Conservation (phyloP, 1,140 invertebrate species). For the Tigriopus japonicus region DNA sequence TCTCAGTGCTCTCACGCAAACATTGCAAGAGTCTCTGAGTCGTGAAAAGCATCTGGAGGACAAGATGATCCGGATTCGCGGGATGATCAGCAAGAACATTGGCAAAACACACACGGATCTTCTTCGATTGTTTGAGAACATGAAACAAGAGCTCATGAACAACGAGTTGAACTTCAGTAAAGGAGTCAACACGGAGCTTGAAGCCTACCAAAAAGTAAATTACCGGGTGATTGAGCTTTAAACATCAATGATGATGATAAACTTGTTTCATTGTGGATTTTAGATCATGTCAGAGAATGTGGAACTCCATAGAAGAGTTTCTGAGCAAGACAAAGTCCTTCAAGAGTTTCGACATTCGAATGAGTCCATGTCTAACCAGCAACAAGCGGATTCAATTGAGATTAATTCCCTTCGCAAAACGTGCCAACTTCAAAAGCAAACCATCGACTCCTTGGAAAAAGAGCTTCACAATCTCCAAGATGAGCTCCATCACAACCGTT, state of each 20-base stretch:
- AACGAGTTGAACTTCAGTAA: no score
- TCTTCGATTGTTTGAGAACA: slow-evolving; percentile 6
- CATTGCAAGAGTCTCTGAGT: slow-evolving; percentile 5
- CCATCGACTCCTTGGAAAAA: not conserved
- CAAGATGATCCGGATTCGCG: not conserved
- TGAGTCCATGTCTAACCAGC: no score
- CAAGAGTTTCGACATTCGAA: no score
- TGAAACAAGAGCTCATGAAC: slow-evolving; percentile 9
- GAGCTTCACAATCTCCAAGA: not conserved
- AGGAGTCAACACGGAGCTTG: no score
- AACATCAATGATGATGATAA: not conserved
- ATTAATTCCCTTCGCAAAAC: not conserved
- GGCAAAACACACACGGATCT: slow-evolving; percentile 10
- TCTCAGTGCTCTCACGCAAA: not conserved
- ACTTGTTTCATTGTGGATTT: no score
- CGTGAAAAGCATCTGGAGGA: slow-evolving; percentile 6
- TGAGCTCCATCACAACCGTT: not conserved
- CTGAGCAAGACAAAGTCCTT: no score
- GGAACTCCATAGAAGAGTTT: no score
- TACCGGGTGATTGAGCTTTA: no score
- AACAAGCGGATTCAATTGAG: not conserved
- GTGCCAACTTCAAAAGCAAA: not conserved
- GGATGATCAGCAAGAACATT: slow-evolving; percentile 10
- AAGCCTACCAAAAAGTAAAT: no score
- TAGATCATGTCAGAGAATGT: no score